Evolutionary conservation across 2,113 vertebrate species (phyloP).

Genomic region (Potamarius usumacintae): DNA sequence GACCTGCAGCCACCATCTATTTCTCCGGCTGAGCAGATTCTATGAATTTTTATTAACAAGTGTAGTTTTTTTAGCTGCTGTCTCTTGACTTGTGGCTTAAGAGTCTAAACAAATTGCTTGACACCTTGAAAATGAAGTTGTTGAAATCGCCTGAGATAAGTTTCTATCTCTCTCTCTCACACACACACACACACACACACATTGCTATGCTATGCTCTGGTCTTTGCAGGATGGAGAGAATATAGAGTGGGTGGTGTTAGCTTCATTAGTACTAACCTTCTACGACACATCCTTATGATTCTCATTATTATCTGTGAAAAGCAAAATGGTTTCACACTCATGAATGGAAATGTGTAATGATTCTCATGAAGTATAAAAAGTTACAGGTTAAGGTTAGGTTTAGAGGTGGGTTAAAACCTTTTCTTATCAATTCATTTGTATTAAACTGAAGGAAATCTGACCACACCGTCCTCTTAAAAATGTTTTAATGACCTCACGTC

Average conservation of each 20-base stretch:
- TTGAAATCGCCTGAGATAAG: slow-evolving; percentile 80
- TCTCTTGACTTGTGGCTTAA: slow-evolving; percentile 71
- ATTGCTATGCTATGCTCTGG: not conserved
- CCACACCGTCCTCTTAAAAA: not conserved
- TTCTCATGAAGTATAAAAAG: slow-evolving; percentile 21
- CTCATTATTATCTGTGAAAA: slow-evolving; percentile 23
- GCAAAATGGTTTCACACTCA: not conserved
- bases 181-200: not conserved
- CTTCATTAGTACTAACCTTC: slow-evolving; percentile 29
- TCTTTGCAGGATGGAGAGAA: not conserved
- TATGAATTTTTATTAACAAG: slow-evolving; percentile 98
- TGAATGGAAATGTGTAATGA: not conserved
- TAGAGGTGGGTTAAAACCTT: not conserved
- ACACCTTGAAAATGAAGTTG: slow-evolving; percentile 88
- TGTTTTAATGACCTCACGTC: not conserved
- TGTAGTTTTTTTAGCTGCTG: slow-evolving; percentile 65
- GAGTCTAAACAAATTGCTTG: slow-evolving; percentile 86
- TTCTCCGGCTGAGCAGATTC: slow-evolving; percentile 91
- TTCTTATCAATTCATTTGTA: not conserved
- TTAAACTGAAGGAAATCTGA: not conserved
- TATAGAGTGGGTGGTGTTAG: not conserved
- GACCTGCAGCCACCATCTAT: slow-evolving; percentile 93
- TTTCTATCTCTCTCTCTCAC: slow-evolving; percentile 51
- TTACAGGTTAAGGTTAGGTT: not conserved
- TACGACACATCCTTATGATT: slow-evolving; percentile 7